Conservation (phyloP, 2,113 vertebrate genomes). For the Setophaga petechia region DNA sequence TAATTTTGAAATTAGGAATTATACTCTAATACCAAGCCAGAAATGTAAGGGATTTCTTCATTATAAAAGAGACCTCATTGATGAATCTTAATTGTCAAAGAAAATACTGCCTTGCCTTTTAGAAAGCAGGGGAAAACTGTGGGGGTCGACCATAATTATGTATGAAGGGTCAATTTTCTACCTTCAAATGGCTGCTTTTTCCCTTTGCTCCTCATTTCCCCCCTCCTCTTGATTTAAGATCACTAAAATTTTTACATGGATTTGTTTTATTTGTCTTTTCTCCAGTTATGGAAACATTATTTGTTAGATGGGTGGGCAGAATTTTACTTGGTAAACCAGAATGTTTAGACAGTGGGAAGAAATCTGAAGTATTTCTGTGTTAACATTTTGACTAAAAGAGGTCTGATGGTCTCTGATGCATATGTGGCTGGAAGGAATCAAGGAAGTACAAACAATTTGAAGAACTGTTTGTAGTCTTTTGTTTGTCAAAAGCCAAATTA, state of each 20-base stretch:
- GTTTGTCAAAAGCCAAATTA: background rate
- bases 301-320: background rate
- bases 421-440: background rate
- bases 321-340: background rate
- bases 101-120: background rate
- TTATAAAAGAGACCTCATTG: background rate
- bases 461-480: background rate
- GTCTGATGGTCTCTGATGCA: background rate
- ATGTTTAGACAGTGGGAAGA: background rate
- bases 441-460: background rate
- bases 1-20: background rate
- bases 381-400: background rate
- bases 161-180: background rate
- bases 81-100: background rate
- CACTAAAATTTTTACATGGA: background rate
- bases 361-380: background rate
- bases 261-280: background rate
- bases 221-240: background rate
- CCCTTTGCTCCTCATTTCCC: background rate
- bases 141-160: rapidly evolving
- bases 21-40: background rate
- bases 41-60: background rate
- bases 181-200: background rate
- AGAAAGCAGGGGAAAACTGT: background rate
- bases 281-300: background rate